phyloP scores from a whole-genome alignment of 2,797 vertebrate genomes.

The Brachyalestes nurse region DNA sequence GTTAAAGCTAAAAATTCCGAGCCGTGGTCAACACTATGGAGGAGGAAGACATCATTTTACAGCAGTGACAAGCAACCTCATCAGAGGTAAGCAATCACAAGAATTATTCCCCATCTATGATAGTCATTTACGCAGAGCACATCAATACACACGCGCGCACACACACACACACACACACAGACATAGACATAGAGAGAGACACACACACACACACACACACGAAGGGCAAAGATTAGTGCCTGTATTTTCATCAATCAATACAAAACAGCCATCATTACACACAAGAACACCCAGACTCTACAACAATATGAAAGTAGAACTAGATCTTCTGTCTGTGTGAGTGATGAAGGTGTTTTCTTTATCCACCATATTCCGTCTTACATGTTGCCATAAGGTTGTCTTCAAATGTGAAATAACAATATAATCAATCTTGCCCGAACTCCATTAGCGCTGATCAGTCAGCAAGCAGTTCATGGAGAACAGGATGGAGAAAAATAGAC shows the following conservation, averaged over 20 bases:
- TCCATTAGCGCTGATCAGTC: slow-evolving; percentile 25
- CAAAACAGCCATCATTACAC: slow-evolving; percentile 13
- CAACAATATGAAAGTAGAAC: neutral
- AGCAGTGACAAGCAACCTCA: neutral
- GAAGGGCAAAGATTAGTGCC: neutral
- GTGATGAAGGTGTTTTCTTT: neutral
- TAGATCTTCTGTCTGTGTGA: neutral
- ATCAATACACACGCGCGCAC: neutral
- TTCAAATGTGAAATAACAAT: slow-evolving; percentile 26
- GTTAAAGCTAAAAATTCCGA: neutral
- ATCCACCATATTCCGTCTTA: neutral
- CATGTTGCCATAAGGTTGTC: neutral
- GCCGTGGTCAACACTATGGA: neutral
- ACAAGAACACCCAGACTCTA: neutral
- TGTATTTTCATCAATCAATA: slow-evolving; percentile 13
- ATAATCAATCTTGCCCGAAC: neutral
- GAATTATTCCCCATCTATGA: slow-evolving; percentile 7
- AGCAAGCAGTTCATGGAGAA: slow-evolving; percentile 19
- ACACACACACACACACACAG: neutral
- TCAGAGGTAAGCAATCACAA: slow-evolving; percentile 17
- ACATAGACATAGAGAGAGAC: no score
- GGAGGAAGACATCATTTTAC: slow-evolving; percentile 1
- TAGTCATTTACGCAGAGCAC: neutral
- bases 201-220: neutral
- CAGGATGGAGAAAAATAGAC: no score